These are phyloP conservation scores for Litocranius walleri DNA, from an alignment of 2,113 vertebrate species.

Conservation along the genomic window DNA sequence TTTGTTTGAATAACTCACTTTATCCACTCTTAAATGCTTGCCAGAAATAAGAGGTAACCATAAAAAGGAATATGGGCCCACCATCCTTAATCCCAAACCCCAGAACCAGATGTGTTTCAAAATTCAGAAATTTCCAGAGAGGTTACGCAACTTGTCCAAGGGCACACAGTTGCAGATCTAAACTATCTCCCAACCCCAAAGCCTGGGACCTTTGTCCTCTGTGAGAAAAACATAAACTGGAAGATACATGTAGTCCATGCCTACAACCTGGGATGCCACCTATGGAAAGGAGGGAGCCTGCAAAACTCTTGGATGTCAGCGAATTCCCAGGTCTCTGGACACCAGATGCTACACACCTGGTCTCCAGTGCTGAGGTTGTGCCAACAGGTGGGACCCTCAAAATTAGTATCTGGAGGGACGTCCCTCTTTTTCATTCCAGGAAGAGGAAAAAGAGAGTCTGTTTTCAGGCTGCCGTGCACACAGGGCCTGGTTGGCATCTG, in stretches of 20 bases:
- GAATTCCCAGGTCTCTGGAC: neutral
- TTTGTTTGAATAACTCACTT: neutral
- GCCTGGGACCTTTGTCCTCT: neutral
- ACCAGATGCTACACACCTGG: neutral
- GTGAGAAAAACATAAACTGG: neutral
- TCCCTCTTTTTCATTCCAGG: neutral
- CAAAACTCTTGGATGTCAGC: neutral
- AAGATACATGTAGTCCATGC: neutral
- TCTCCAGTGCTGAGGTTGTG: neutral
- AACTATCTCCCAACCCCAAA: neutral
- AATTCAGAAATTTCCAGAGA: neutral
- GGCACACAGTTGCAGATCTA: neutral
- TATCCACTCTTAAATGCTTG: neutral
- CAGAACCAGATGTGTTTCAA: neutral
- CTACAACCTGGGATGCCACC: neutral
- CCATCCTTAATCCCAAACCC: neutral
- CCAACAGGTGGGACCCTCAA: neutral
- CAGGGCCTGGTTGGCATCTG: neutral
- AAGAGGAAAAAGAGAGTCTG: neutral
- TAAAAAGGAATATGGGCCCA: neutral
- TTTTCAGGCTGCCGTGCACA: neutral
- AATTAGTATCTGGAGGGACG: neutral
- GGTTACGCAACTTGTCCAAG: neutral
- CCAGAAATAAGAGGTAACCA: neutral
- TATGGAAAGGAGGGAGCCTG: neutral